Percentiles rank a stretch among this genome's conserved stretches.
phyloP scores from a whole-genome alignment of 1,140 invertebrate genomes.

The Babylonia areolata region DNA sequence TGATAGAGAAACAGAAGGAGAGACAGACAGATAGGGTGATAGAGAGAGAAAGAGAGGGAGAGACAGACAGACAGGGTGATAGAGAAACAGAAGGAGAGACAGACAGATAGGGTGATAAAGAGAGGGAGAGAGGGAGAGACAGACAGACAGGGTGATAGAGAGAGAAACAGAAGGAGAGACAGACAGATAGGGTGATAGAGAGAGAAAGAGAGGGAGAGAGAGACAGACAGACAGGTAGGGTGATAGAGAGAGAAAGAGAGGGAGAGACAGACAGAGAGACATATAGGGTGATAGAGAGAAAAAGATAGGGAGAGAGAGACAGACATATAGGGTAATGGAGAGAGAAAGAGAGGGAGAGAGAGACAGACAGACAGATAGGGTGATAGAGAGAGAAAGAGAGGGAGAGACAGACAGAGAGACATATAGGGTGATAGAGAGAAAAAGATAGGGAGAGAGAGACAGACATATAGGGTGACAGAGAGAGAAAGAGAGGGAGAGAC shows the following conservation, averaged over 20 bases:
- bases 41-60: too few relatives aligned
- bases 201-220: too few relatives aligned
- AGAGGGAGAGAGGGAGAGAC: neutral
- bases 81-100: neutral
- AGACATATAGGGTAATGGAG: too few relatives aligned
- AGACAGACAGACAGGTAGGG: too few relatives aligned
- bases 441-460: neutral
- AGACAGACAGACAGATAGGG: too few relatives aligned
- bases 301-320: too few relatives aligned
- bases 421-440: neutral
- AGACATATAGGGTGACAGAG: neutral
- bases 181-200: too few relatives aligned
- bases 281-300: too few relatives aligned
- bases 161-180: neutral
- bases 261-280: too few relatives aligned
- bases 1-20: neutral
- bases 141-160: neutral
- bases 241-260: too few relatives aligned
- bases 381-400: neutral
- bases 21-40: too few relatives aligned
- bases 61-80: neutral
- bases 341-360: too few relatives aligned
- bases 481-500: neutral
- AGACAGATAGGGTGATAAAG: neutral
- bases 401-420: neutral